Percentiles rank a stretch among this genome's conserved stretches.
Evolutionary conservation across 2,797 vertebrate genomes (phyloP).

Genomic region (Columba guinea): DNA sequence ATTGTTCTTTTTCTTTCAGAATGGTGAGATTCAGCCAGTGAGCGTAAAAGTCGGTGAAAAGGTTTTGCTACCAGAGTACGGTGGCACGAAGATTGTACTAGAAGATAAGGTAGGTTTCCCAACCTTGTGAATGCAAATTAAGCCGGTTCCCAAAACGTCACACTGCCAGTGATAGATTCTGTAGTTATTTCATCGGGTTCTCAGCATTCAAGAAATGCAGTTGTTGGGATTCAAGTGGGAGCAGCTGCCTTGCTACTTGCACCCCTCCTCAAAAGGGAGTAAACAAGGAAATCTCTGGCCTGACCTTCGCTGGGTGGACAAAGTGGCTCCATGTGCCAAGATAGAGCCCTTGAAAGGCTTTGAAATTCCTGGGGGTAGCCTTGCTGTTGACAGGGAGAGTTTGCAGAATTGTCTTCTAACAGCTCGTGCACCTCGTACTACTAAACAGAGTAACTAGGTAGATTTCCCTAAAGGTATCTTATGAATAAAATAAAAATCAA

Average conservation of each 20-base stretch:
- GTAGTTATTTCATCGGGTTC: neutral
- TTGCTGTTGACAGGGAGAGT: neutral
- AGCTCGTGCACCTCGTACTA: neutral
- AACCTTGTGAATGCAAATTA: neutral
- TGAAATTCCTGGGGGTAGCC: neutral
- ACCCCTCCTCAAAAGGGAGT: neutral
- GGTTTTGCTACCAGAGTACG: constrained; percentile 95
- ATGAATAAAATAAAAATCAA: neutral
- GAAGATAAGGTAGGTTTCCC: constrained; percentile 88
- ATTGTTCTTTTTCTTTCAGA: constrained; percentile 71
- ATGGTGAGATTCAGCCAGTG: constrained; percentile 84
- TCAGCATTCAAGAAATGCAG: neutral
- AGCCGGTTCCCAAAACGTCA: neutral
- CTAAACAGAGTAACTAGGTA: neutral
- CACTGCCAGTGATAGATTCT: neutral
- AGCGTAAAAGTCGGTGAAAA: constrained; percentile 94
- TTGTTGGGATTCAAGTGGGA: neutral
- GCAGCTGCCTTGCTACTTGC: neutral
- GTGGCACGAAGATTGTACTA: constrained; percentile 93
- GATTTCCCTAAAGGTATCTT: neutral
- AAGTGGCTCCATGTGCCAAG: neutral
- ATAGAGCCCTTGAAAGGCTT: neutral
- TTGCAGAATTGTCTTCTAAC: neutral
- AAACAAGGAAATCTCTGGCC: neutral
- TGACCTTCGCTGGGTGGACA: neutral